These are phyloP conservation scores for Drosophila sordidula DNA, from an alignment of 2,888 invertebrate species.

Conservation along the genomic window DNA sequence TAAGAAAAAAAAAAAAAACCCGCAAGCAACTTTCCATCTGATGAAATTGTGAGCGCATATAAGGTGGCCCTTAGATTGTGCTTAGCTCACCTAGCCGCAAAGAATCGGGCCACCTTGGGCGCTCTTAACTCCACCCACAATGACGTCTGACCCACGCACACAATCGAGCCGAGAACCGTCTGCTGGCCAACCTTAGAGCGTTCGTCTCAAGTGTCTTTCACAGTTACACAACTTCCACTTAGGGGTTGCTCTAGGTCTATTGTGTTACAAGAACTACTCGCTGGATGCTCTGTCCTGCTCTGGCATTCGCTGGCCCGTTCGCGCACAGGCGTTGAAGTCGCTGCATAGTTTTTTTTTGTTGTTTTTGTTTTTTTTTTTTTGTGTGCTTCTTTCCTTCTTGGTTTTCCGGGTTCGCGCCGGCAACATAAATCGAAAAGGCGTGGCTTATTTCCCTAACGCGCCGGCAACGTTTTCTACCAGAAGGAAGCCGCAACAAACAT, in stretches of 20 bases:
- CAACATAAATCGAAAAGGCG: constrained; percentile 75
- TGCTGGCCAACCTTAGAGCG: constrained; percentile 28
- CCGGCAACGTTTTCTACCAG: constrained; percentile 53
- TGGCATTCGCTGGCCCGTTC: constrained; percentile 30
- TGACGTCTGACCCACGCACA: constrained; percentile 43
- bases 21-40: constrained; percentile 6
- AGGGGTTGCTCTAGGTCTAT: constrained; percentile 78
- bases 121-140: constrained; percentile 74
- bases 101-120: constrained; percentile 5
- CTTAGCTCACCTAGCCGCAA: constrained; percentile 5
- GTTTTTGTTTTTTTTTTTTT: no score
- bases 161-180: constrained; percentile 1
- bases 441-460: constrained; percentile 66
- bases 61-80: not conserved
- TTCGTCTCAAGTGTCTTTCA: constrained; percentile 69
- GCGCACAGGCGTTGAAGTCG: constrained; percentile 40
- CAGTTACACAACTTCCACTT: constrained; percentile 58
- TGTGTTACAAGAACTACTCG: constrained; percentile 73
- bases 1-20: not conserved
- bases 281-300: constrained; percentile 30
- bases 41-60: constrained; percentile 26
- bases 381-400: constrained; percentile 38
- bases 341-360: constrained; percentile 55
- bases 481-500: constrained; percentile 47
- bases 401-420: constrained; percentile 71